Base-by-base conservation (phyloP, 2,797 vertebrate species). In the Harpagifer antarcticus region DNA sequence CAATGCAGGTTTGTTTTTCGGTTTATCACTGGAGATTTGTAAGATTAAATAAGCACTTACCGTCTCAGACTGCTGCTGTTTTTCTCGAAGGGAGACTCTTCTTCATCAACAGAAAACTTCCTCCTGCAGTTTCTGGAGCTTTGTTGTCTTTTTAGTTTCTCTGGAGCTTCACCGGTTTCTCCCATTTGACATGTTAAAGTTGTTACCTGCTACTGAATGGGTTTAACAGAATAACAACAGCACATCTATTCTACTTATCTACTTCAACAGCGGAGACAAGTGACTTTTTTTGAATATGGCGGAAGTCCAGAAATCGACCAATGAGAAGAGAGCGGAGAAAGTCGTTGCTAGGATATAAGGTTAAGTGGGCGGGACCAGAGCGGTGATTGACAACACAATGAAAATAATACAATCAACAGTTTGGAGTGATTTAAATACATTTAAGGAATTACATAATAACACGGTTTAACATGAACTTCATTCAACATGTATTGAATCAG, bases 251-350 rank as follows among this genome's bases (percentile, higher is more conserved):
- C 20, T 60, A 27, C 20, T 20, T 2, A 14, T 43, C 20, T 9
- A 40, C 31, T 15, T 53, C 42, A 57, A 64, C 3, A 15, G 13
- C n/a, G 60, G 64, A 44, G 2, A 19, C 67, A 58, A 16, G 19
- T 33, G 56, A 74, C 58, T 68, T 40, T 58, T 68, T 93, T 94
- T 93, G 92, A 95, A 95, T 86, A 91, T 91, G 92, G 89, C 92
- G 93, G 92, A 94, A 88, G 61, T 82, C 78, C 59, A 65, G 64
- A 55, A 33, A 47, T 31, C 5, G 59, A 70, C 94, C 93, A 94
- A 94, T 94, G 33, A 82, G 68, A 67, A 71, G 10, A 45, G 65
- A 61, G 16, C n/a, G 37, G 9, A n/a, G 17, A 53, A n/a, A 3
- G 12, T 20, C 20, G 79, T 84, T 82, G 70, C 66, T 52, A 40